Evolutionary conservation across 2,113 vertebrate species (phyloP).

Genomic region (Rattus norvegicus): GRCr8 NC_086027.1:6233501-6234000

Average conservation of each 20-base stretch:
- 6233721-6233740: neutral
- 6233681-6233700: neutral
- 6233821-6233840: neutral
- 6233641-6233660: neutral
- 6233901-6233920: neutral
- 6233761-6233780: neutral
- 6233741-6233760: too few species aligned
- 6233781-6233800: neutral
- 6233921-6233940: neutral
- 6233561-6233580: neutral
- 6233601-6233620: neutral
- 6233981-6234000: neutral
- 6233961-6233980: neutral
- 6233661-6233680: neutral
- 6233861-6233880: neutral
- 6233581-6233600: neutral
- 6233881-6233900: neutral
- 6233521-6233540: neutral
- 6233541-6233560: neutral
- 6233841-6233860: neutral
- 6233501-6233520: neutral
- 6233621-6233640: neutral
- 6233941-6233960: neutral
- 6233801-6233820: neutral
- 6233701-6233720: neutral